Base-by-base conservation (phyloP, 2,888 invertebrate genomes). In the Thelaira solivaga region DNA sequence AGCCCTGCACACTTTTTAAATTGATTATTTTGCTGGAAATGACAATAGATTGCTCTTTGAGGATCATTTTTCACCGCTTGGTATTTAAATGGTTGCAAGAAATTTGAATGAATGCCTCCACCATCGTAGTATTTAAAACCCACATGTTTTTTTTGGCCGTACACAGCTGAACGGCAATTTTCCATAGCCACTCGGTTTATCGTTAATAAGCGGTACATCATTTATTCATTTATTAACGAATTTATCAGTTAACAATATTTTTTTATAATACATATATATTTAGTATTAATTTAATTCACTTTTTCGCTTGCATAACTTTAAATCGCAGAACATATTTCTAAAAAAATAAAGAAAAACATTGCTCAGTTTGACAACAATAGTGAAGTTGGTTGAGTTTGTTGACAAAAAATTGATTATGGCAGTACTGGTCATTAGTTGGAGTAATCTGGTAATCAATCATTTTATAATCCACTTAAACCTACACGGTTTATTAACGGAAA, bases 191-290 rank as follows among this genome's bases (percentile, higher is more conserved):
- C 80, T 26, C 83, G 82, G 73, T 86, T 85, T 10, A 83, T 81
- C 68, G 83, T 80, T 45, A 87, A 78, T 76, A 87, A 77, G 45
- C 88, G 88, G 81, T 87, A 87, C 87, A 87, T 88, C 82, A 79
- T 83, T 53, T 26, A 55, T 53, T 47, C 64, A 67, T 6, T 43
- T 45, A 22, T 47, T 24, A 34, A 26, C 2, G 36, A 45, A 49
- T 45, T 68, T 22, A 53, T 39, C 8, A 41, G 57, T 16, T 34
- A 24, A 18, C 29, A 13, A 39, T 45, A 8, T 41, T 16, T 34
- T 34, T 29, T 43, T 20, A 20, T 5, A 13, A 0, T 34, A 45
- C 55, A 45, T 18, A 34, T 45, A 72, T 76, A 79, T 61, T 22
- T 76, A 36, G 69, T 71, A 31, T 67, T 47, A 10, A 73, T 49